phyloP scores from a whole-genome alignment of 2,888 invertebrate genomes.

The Tridacna gigas region DNA sequence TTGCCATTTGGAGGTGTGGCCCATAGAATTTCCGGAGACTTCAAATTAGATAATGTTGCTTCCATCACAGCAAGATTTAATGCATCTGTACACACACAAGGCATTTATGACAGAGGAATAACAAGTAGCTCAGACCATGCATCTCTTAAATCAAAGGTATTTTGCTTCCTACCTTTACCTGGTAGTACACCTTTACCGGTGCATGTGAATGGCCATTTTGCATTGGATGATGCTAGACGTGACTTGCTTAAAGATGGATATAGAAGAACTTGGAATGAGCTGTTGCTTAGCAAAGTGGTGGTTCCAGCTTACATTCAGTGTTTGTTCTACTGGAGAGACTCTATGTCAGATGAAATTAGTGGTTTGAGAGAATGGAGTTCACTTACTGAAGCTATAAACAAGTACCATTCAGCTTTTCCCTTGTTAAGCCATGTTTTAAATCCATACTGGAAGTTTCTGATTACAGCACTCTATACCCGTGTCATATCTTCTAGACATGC shows the following conservation, averaged over 20 bases:
- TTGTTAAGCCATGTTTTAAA: neutral
- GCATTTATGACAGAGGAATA: neutral
- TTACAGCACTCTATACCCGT: conserved; percentile 12
- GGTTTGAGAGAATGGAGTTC: neutral
- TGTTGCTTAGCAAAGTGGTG: conserved; percentile 17
- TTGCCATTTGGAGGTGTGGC: conserved; percentile 75
- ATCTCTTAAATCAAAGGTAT: conserved; percentile 44
- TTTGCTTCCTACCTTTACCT: conserved; percentile 76
- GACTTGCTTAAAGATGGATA: conserved; percentile 52
- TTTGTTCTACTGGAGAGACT: conserved; percentile 2
- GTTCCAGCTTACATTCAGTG: conserved; percentile 21
- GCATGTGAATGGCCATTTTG: conserved; percentile 78
- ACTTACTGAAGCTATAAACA: neutral
- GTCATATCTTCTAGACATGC: neutral
- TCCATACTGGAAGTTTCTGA: conserved; percentile 17
- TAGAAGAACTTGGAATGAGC: conserved; percentile 36
- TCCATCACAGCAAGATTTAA: neutral
- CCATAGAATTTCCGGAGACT: conserved; percentile 21
- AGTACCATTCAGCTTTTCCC: conserved; percentile 32
- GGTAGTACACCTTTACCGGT: conserved; percentile 70
- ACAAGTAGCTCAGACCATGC: neutral
- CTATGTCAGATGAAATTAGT: neutral
- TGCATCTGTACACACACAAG: neutral
- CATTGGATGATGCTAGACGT: conserved; percentile 69
- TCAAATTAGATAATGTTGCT: neutral